Conservation (phyloP, 1,140 invertebrate species). For the Protaetia brevitarsis region DNA sequence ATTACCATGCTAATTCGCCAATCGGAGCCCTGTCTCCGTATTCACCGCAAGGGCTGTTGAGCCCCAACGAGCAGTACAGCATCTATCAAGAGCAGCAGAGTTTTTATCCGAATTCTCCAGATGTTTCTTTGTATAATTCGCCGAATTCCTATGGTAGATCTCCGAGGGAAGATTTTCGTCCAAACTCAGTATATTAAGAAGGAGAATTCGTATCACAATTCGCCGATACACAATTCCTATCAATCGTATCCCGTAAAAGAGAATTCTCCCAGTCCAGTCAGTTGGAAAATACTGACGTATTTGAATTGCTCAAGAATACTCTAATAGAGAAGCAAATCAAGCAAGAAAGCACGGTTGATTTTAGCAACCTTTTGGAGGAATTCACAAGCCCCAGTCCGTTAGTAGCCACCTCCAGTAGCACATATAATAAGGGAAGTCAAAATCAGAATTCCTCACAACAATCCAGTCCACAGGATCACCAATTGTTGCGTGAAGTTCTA, state of each 20-base stretch:
- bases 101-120: conserved; percentile 45
- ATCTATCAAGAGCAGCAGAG: conserved; percentile 31
- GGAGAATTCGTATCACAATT: conserved; percentile 33
- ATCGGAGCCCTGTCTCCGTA: conserved; percentile 37
- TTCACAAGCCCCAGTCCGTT: conserved; percentile 32
- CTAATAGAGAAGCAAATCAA: conserved; percentile 35
- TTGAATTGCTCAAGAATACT: conserved; percentile 20
- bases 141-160: conserved; percentile 42
- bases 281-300: conserved; percentile 19
- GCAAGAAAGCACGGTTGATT: conserved; percentile 43
- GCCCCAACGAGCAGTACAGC: conserved; percentile 41
- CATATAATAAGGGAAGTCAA: conserved; percentile 23
- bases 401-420: conserved; percentile 28
- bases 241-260: conserved; percentile 47
- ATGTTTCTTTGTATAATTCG: conserved; percentile 43
- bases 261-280: conserved; percentile 33
- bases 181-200: conserved; percentile 40
- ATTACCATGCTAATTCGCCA: conserved; percentile 34
- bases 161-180: conserved; percentile 36
- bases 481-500: conserved; percentile 73
- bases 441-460: neutral
- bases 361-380: conserved; percentile 51
- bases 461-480: conserved; percentile 61
- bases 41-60: conserved; percentile 41
- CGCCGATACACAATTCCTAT: conserved; percentile 24